Evolutionary conservation across 1,140 invertebrate species (phyloP).

Genomic region (Lucilia cuprina): DNA sequence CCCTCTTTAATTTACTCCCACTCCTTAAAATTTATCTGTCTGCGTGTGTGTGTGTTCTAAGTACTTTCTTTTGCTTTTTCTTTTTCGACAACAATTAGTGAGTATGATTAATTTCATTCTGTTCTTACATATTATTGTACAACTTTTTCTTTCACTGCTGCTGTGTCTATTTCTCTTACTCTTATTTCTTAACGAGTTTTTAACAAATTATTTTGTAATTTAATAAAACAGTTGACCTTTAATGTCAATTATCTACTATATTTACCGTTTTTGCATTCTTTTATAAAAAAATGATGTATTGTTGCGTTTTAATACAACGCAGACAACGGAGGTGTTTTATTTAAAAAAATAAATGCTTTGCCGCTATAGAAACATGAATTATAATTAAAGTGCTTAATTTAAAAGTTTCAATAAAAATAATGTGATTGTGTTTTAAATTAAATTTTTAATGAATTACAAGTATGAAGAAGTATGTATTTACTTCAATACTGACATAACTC

Average conservation of each 20-base stretch:
- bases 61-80: not conserved
- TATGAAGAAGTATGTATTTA: too few relatives aligned
- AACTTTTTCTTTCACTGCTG: not conserved
- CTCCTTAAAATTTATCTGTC: not conserved
- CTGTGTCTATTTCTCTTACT: not conserved
- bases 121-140: not conserved
- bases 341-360: not conserved
- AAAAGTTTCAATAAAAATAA: not conserved
- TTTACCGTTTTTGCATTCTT: not conserved
- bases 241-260: not conserved
- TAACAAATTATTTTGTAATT: slow-evolving; percentile 23
- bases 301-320: not conserved
- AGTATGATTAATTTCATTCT: slow-evolving; percentile 19
- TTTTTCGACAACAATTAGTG: not conserved
- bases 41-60: not conserved
- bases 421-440: not conserved
- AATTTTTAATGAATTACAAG: too few relatives aligned
- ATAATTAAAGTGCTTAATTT: not conserved
- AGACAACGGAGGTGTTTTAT: not conserved
- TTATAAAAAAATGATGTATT: not conserved
- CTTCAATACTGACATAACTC: too few relatives aligned
- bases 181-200: not conserved
- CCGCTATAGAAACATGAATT: not conserved
- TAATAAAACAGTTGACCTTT: slow-evolving; percentile 10
- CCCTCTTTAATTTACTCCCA: not conserved